phyloP scores from a whole-genome alignment of 2,797 vertebrate genomes.

The Neomorphus geoffroyi region DNA sequence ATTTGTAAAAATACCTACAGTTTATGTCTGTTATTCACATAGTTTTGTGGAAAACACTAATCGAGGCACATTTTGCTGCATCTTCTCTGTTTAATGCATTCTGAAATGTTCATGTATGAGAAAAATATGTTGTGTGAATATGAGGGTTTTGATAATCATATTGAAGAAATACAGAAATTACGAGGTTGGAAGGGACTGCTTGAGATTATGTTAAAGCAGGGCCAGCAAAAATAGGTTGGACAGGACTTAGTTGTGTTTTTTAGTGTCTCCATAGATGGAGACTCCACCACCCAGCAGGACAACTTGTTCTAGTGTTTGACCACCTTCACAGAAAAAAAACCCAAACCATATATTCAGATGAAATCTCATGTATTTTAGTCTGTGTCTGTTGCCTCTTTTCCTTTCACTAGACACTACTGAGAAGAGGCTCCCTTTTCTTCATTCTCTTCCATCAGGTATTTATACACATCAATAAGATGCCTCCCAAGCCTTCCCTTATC shows the following conservation, averaged over 20 bases:
- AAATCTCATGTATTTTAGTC: not conserved
- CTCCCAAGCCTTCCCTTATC: not conserved
- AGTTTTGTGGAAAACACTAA: not conserved
- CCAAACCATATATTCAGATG: not conserved
- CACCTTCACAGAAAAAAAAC: not conserved
- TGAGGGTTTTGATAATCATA: too few species aligned
- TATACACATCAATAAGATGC: not conserved
- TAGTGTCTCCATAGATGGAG: not conserved
- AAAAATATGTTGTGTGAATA: not conserved
- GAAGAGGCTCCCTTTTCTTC: not conserved
- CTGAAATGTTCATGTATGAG: not conserved
- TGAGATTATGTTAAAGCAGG: not conserved
- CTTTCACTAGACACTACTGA: not conserved
- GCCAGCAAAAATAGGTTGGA: not conserved
- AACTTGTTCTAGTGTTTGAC: not conserved
- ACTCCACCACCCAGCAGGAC: not conserved
- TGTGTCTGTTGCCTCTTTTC: not conserved
- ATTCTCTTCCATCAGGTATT: not conserved
- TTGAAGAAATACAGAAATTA: not conserved
- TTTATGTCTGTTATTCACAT: too few species aligned
- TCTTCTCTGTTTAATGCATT: not conserved
- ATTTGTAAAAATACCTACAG: too few species aligned
- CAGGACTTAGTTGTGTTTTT: not conserved
- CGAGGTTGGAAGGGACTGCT: not conserved
- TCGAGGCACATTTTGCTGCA: not conserved